Conservation (phyloP, 2,888 invertebrate species). For the Punctoribates punctum region DNA sequence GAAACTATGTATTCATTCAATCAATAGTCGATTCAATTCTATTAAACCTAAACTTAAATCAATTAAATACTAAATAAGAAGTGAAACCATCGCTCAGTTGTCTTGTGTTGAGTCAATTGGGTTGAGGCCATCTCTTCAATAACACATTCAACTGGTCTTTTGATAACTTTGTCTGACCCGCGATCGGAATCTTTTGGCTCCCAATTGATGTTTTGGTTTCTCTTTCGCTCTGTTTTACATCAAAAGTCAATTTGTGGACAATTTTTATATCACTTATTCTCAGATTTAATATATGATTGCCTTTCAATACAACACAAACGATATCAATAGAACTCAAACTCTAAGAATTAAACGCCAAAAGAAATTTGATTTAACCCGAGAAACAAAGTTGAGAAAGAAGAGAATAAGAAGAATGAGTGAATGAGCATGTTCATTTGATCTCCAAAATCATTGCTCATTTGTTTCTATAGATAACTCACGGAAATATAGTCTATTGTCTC, state of each 20-base stretch:
- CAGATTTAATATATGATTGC: too few species aligned
- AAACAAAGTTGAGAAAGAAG: too few species aligned
- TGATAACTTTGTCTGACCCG: constrained; percentile 39
- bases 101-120: neutral
- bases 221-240: neutral
- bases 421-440: too few species aligned
- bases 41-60: constrained; percentile 17
- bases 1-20: neutral
- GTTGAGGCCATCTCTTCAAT: constrained; percentile 41
- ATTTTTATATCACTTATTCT: too few species aligned
- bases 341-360: too few species aligned
- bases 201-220: neutral
- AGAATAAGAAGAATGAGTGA: too few species aligned
- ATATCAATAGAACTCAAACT: too few species aligned
- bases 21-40: neutral
- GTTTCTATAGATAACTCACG: too few species aligned
- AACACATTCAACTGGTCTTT: constrained; percentile 38
- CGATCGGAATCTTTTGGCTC: constrained; percentile 28
- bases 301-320: too few species aligned
- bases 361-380: too few species aligned
- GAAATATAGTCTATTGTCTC: too few species aligned
- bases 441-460: too few species aligned
- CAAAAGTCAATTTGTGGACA: neutral
- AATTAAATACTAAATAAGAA: neutral
- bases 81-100: neutral